These are phyloP conservation scores for Sturmia bella DNA, from an alignment of 2,888 invertebrate genomes.

Conservation along the genomic window DNA sequence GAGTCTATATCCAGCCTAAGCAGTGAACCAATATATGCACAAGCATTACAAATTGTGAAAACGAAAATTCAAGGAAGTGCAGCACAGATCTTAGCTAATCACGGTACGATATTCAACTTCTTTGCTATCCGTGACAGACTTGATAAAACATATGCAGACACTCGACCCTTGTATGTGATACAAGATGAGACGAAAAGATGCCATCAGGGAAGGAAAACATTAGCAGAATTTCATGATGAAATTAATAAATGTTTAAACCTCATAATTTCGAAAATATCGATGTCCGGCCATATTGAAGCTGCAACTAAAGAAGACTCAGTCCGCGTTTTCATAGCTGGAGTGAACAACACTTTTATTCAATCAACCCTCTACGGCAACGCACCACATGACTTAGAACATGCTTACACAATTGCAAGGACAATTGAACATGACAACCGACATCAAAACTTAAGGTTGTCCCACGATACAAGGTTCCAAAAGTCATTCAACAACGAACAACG, in stretches of 20 bases:
- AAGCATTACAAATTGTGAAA: constrained; percentile 9
- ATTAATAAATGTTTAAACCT: too few species aligned
- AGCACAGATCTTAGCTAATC: background rate
- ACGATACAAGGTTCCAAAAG: background rate
- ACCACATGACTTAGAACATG: too few species aligned
- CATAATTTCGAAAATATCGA: too few species aligned
- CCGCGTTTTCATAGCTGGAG: too few species aligned
- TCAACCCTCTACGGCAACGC: too few species aligned
- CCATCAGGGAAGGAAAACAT: constrained; percentile 26
- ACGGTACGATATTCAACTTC: background rate
- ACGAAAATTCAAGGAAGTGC: constrained; percentile 17
- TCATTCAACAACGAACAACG: background rate
- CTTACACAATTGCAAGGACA: too few species aligned
- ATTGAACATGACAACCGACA: constrained; percentile 39
- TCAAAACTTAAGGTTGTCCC: background rate
- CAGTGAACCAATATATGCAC: background rate
- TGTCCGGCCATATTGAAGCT: too few species aligned
- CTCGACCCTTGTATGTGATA: constrained; percentile 36
- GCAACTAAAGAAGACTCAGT: too few species aligned
- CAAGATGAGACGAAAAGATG: constrained; percentile 49
- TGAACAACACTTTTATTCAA: too few species aligned
- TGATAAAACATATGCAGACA: constrained; percentile 18
- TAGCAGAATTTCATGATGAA: constrained; percentile 28
- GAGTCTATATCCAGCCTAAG: background rate
- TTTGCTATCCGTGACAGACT: background rate